Evolutionary conservation across 2,113 vertebrate genomes (phyloP), one percentile per base, ranked within the genome.

Genomic region (Mohoua ochrocephala): DNA sequence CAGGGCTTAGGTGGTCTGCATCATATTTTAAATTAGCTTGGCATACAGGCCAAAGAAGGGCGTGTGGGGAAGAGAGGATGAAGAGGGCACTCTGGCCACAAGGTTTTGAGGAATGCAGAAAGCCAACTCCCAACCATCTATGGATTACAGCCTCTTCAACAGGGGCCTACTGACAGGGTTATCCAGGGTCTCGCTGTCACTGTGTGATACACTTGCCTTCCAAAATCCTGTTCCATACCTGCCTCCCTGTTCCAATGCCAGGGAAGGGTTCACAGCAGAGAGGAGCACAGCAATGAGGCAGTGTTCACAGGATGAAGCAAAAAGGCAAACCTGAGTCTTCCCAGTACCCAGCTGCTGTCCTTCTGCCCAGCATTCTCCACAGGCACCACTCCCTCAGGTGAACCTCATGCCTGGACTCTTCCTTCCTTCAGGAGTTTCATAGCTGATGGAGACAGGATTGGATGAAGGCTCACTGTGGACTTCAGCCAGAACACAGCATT

Each of bases 281-380:
- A 16, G 44, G 30, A 93, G 27, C 17, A 61, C 8, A 91, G 68
- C 27, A 33, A 56, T 23, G 64, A 42, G 24, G 39, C 30, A 54
- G 10, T 1, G 0, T n/a, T 61, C 0, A 0, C 54, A 50, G 19
- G 20, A 54, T 37, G 27, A 39, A 63, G 30, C 6, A 26, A 56
- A 84, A 77, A 39, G 22, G 39, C 44, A 81, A 59, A 63, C 7
- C 2, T 2, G 8, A 73, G 35, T 31, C 60, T 63, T 87, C 47
- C 22, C 56, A 10, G 28, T 23, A 22, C 37, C 28, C 70, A 52
- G 44, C 39, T 65, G 37, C 76, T 61, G 5, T 18, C 35, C 53
- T 91, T 68, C 54, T 4, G 19, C 11, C 20, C 63, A 67, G 10
- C 27, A 65, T 45, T 67, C 44, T 83, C 28, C 53, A 28, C 17